A percentile compares a stretch with the other conserved stretches of the same genome.
phyloP scores from a whole-genome alignment of 2,888 invertebrate genomes.

The Drosophila maculinotata region DNA sequence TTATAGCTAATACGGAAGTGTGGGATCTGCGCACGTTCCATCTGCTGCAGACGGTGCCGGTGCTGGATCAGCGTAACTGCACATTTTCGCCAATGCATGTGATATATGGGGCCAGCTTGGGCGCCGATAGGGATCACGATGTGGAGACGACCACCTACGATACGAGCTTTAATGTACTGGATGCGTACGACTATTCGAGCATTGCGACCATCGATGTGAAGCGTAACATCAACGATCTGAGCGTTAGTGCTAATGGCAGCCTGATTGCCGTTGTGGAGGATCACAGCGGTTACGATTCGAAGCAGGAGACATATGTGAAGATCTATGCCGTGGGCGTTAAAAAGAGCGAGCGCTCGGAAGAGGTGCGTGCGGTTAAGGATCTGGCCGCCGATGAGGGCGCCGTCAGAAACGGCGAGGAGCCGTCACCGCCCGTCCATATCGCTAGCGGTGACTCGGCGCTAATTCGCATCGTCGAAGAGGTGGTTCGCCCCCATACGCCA shows the following conservation, averaged over 20 bases:
- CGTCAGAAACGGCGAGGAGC: conserved; percentile 39
- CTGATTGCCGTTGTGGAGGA: conserved; percentile 97
- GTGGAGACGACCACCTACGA: conserved; percentile 91
- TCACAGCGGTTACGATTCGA: conserved; percentile 92
- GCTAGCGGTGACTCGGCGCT: conserved; percentile 46
- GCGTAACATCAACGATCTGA: conserved; percentile 93
- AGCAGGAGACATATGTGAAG: conserved; percentile 95
- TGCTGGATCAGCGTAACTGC: conserved; percentile 94
- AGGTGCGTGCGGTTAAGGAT: conserved; percentile 86
- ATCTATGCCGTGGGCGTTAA: conserved; percentile 96
- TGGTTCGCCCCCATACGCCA: conserved; percentile 44
- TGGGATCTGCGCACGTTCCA: conserved; percentile 99
- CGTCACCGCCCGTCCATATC: conserved; percentile 45
- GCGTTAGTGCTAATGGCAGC: conserved; percentile 93
- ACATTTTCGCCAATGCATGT: conserved; percentile 94
- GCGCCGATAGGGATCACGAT: conserved; percentile 89
- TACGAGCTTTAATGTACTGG: conserved; percentile 97
- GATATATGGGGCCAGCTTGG: conserved; percentile 94
- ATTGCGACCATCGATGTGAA: conserved; percentile 98
- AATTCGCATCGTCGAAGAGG: conserved; percentile 53
- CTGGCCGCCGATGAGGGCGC: conserved; percentile 54
- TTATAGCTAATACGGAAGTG: conserved; percentile 98
- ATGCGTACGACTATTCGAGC: conserved; percentile 96
- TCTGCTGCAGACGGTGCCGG: conserved; percentile 96
- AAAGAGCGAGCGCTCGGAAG: conserved; percentile 95